Conservation (phyloP, 2,797 vertebrate species). For the Capromys pilorides region DNA sequence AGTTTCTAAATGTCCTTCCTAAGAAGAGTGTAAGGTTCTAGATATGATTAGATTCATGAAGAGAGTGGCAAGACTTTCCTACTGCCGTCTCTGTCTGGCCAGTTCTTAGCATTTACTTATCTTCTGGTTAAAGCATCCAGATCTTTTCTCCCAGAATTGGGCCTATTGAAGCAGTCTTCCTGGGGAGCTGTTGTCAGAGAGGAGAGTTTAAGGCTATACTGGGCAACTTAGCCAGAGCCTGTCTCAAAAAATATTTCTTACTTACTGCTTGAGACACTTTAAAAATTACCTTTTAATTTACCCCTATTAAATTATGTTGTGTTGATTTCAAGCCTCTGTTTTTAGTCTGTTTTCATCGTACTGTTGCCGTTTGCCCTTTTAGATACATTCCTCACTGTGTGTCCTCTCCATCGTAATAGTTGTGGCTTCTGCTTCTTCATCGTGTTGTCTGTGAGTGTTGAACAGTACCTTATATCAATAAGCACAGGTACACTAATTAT, state of each 20-base stretch:
- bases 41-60: not conserved
- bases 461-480: not conserved
- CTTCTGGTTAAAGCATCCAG: not conserved
- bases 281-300: slow-evolving; percentile 3
- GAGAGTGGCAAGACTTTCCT: not conserved
- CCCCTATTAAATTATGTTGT: not conserved
- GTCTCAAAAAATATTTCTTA: not conserved
- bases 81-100: not conserved
- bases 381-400: not conserved
- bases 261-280: not conserved
- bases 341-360: slow-evolving; percentile 22
- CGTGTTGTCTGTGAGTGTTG: not conserved
- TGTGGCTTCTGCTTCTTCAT: not conserved
- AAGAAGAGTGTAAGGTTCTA: not conserved
- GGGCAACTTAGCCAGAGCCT: not conserved
- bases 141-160: not conserved
- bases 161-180: not conserved
- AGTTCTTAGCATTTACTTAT: not conserved
- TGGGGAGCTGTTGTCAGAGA: not conserved
- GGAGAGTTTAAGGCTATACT: not conserved
- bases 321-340: not conserved
- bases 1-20: slow-evolving; percentile 10
- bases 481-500: not conserved
- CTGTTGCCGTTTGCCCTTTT: not conserved
- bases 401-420: not conserved